These are phyloP conservation scores for Phyllotreta cruciferae DNA, from an alignment of 2,888 invertebrate genomes.

Conservation along the genomic window DNA sequence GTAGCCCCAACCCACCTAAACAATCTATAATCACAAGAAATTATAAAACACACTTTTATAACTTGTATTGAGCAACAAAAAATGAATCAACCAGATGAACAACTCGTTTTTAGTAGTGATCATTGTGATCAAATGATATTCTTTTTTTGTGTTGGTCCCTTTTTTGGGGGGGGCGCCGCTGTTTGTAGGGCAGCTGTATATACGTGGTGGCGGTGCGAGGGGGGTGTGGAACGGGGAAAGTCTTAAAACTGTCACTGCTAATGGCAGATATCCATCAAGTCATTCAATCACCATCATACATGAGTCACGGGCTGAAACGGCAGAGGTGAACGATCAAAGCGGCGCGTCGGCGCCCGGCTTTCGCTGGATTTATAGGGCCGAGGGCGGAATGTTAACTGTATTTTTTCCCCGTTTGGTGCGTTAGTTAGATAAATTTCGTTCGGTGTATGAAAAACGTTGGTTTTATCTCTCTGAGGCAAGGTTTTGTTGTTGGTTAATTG, in stretches of 20 bases:
- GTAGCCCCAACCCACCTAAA: constrained; percentile 16
- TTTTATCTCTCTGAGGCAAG: no score
- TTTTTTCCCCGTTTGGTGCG: no score
- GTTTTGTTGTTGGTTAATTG: no score
- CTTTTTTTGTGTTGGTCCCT: no score
- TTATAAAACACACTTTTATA: background rate
- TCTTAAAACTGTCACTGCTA: constrained; percentile 62
- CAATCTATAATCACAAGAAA: background rate
- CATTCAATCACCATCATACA: constrained; percentile 59
- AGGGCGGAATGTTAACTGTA: no score
- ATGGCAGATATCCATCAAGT: constrained; percentile 62
- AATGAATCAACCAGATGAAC: no score
- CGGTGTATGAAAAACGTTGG: no score
- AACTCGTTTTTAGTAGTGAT: no score
- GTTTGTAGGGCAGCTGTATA: constrained; percentile 32
- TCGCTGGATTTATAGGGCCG: no score
- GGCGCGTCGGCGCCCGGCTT: constrained; percentile 1
- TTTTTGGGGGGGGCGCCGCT: constrained; percentile 21
- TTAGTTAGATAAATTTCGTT: no score
- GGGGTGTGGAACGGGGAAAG: constrained; percentile 43
- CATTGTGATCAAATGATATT: constrained; percentile 3
- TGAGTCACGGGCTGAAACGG: constrained; percentile 39
- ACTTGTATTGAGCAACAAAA: no score
- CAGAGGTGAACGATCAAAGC: constrained; percentile 34
- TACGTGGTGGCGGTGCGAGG: constrained; percentile 13